These are phyloP conservation scores for Drosophila nigrodunni DNA, from an alignment of 1,140 invertebrate genomes.

Conservation along the genomic window DNA sequence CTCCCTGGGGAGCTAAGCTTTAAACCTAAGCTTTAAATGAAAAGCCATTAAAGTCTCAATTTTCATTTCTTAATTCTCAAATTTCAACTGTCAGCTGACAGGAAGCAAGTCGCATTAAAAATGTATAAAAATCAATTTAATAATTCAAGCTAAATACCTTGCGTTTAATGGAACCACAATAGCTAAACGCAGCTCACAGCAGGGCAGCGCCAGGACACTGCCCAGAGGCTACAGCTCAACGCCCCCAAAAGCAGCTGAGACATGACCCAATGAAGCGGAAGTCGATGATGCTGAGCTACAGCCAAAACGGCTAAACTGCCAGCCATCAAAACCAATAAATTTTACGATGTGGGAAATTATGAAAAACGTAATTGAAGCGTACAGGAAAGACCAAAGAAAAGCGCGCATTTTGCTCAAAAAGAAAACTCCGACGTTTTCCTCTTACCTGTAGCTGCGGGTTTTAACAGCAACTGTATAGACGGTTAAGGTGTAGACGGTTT, in stretches of 20 bases:
- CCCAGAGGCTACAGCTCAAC: conserved; percentile 28
- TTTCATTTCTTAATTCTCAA: conserved; percentile 23
- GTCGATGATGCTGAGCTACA: conserved; percentile 36
- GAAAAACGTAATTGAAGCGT: conserved; percentile 78
- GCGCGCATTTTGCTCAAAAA: conserved; percentile 34
- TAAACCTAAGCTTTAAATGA: conserved; percentile 64
- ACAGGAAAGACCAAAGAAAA: conserved; percentile 13
- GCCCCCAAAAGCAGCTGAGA: conserved; percentile 16
- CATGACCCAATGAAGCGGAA: conserved; percentile 71
- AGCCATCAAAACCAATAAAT: conserved; percentile 73
- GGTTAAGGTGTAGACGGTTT: conserved; percentile 9
- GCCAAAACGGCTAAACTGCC: conserved; percentile 35
- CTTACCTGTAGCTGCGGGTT: conserved; percentile 32
- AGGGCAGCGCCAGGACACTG: conserved; percentile 44
- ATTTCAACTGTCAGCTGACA: conserved; percentile 46
- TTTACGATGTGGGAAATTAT: conserved; percentile 77
- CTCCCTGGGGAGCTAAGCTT: conserved; percentile 11
- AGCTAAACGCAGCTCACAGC: conserved; percentile 46
- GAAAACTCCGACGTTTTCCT: background rate
- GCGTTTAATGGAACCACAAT: conserved; percentile 66
- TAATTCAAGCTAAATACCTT: conserved; percentile 78
- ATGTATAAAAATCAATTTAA: conserved; percentile 80
- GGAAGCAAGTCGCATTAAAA: conserved; percentile 56
- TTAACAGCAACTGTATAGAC: background rate
- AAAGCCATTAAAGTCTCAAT: conserved; percentile 45